Percentiles rank a stretch among this genome's conserved stretches.
Evolutionary conservation across 2,797 vertebrate species (phyloP).

Genomic region (Silurus lanzhouensis): DNA sequence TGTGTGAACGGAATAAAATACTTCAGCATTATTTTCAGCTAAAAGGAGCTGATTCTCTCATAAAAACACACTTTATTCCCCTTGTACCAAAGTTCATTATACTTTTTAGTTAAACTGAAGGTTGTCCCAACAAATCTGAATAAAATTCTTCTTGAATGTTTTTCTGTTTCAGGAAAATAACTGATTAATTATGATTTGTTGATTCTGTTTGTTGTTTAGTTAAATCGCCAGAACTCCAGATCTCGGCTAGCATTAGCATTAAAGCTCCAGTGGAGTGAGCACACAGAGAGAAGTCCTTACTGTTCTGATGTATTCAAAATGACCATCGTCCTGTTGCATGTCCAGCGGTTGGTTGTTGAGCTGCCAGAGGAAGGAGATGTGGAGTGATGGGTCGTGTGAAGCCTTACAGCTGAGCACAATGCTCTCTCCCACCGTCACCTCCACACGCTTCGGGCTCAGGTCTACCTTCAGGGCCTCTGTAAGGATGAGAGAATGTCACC

Average conservation of each 20-base stretch:
- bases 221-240: too few relatives aligned
- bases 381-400: conserved; percentile 86
- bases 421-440: conserved; percentile 94
- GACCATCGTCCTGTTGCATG: conserved; percentile 86
- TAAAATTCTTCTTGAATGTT: too few relatives aligned
- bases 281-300: conserved; percentile 76
- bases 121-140: too few relatives aligned
- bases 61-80: not conserved
- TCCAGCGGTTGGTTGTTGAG: conserved; percentile 87
- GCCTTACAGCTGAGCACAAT: conserved; percentile 94
- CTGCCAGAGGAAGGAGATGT: conserved; percentile 90
- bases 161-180: too few relatives aligned
- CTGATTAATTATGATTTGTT: too few relatives aligned
- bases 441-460: conserved; percentile 85
- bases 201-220: too few relatives aligned
- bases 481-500: conserved; percentile 73
- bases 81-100: not conserved
- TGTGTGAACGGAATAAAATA: too few relatives aligned
- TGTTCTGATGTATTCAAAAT: conserved; percentile 95
- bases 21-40: too few relatives aligned
- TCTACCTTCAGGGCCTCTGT: conserved; percentile 93
- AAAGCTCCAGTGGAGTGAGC: not conserved
- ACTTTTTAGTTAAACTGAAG: too few relatives aligned
- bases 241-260: not conserved
- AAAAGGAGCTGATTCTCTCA: too few relatives aligned